Conservation (phyloP, 1,140 invertebrate species). For the Drosophila takahashii region DNA sequence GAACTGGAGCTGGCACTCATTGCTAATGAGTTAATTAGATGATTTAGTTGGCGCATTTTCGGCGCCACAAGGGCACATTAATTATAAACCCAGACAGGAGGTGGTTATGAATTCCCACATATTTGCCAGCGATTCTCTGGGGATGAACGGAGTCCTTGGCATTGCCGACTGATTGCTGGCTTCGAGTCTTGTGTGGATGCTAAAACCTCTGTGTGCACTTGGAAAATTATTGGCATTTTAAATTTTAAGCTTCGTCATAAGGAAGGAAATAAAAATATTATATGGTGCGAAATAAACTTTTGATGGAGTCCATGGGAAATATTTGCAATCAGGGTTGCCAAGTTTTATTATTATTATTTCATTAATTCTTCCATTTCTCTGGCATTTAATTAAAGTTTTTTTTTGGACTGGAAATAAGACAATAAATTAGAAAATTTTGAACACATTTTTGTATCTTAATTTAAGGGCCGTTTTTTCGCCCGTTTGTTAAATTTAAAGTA, state of each 20-base stretch:
- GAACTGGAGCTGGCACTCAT: slow-evolving; percentile 32
- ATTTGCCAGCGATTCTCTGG: slow-evolving; percentile 21
- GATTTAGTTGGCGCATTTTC: slow-evolving; percentile 67
- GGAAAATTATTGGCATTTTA: not conserved
- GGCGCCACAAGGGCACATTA: slow-evolving; percentile 58
- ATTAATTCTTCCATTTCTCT: too few species aligned
- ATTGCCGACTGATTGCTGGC: slow-evolving; percentile 64
- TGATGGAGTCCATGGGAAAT: too few species aligned
- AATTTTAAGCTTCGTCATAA: not conserved
- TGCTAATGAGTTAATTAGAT: slow-evolving; percentile 77
- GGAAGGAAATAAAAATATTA: not conserved
- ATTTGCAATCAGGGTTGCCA: too few species aligned
- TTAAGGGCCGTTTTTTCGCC: too few species aligned
- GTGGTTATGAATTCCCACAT: slow-evolving; percentile 51
- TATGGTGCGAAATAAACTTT: too few species aligned
- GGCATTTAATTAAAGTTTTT: too few species aligned
- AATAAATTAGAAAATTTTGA: too few species aligned
- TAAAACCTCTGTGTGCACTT: slow-evolving; percentile 3
- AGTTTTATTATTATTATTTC: too few species aligned
- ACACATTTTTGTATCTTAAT: too few species aligned
- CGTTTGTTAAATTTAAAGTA: too few species aligned
- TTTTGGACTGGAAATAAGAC: too few species aligned
- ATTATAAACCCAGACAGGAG: slow-evolving; percentile 50
- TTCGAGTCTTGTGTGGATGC: slow-evolving; percentile 36
- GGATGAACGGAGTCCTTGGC: slow-evolving; percentile 32